A percentile compares a stretch with the other conserved stretches of the same genome.
phyloP scores from a whole-genome alignment of 1,140 invertebrate species.

The Aphaenogaster floridana region DNA sequence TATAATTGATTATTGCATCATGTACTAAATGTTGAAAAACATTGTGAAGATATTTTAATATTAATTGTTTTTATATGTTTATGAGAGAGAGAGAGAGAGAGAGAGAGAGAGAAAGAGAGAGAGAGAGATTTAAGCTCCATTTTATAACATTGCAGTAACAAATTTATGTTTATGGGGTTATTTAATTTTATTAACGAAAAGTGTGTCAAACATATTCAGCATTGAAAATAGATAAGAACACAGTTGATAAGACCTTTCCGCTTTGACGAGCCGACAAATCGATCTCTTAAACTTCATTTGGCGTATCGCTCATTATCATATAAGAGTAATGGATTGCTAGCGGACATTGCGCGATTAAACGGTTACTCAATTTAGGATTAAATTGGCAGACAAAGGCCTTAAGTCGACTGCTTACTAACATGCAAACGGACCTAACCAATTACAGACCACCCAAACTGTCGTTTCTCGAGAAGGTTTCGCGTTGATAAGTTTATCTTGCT shows the following conservation, averaged over 20 bases:
- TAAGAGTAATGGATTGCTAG: slow-evolving; percentile 70
- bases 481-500: background rate
- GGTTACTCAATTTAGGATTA: slow-evolving; percentile 83
- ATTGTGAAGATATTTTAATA: background rate
- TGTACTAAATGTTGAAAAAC: slow-evolving; percentile 4
- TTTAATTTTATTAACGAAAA: slow-evolving; percentile 14
- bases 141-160: background rate
- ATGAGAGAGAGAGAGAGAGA: too few species aligned
- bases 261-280: slow-evolving; percentile 47
- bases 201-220: background rate
- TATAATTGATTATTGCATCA: background rate
- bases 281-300: slow-evolving; percentile 32
- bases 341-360: slow-evolving; percentile 77
- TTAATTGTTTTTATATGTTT: background rate
- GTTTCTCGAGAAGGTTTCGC: slow-evolving; percentile 50
- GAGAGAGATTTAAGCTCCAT: background rate
- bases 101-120: too few species aligned
- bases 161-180: background rate
- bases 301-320: slow-evolving; percentile 72
- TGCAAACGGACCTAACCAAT: slow-evolving; percentile 81
- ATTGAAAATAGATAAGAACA: background rate
- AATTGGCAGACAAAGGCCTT: slow-evolving; percentile 84
- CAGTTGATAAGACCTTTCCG: background rate
- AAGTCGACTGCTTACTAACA: slow-evolving; percentile 84
- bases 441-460: slow-evolving; percentile 83